phyloP scores from a whole-genome alignment of 2,113 vertebrate species.

The Microcebus lehilahytsara region DNA sequence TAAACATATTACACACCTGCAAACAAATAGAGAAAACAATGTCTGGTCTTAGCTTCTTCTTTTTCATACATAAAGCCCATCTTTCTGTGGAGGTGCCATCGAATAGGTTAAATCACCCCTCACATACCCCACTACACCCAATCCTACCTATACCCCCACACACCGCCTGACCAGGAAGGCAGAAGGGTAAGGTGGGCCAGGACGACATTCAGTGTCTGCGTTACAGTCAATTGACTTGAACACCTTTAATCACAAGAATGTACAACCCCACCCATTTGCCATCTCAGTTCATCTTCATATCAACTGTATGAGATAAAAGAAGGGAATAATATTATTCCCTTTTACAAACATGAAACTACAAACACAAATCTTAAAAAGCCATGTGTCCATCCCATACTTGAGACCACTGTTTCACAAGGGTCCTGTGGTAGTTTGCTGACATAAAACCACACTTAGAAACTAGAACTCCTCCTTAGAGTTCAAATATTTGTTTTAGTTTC shows the following conservation, averaged over 20 bases:
- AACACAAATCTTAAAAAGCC: not conserved
- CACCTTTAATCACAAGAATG: not conserved
- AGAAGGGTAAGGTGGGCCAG: not conserved
- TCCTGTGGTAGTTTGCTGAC: not conserved
- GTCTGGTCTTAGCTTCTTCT: not conserved
- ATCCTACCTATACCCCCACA: not conserved
- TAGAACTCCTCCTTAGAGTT: not conserved
- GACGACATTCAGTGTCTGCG: too few relatives aligned
- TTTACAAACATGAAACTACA: not conserved
- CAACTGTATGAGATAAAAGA: not conserved
- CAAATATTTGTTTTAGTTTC: constrained; percentile 33
- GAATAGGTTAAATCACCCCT: not conserved
- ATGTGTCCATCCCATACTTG: not conserved
- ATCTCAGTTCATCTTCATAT: not conserved
- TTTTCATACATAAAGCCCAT: not conserved
- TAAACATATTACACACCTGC: not conserved
- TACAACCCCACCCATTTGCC: not conserved
- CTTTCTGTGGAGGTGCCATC: not conserved
- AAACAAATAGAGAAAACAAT: not conserved
- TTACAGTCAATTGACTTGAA: not conserved
- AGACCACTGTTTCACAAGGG: not conserved
- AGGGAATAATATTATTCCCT: not conserved
- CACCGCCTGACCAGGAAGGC: not conserved
- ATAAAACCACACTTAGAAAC: constrained; percentile 8
- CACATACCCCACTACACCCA: not conserved